Evolutionary conservation across 2,113 vertebrate genomes (phyloP).

Genomic region (Crotalus tigris): DNA sequence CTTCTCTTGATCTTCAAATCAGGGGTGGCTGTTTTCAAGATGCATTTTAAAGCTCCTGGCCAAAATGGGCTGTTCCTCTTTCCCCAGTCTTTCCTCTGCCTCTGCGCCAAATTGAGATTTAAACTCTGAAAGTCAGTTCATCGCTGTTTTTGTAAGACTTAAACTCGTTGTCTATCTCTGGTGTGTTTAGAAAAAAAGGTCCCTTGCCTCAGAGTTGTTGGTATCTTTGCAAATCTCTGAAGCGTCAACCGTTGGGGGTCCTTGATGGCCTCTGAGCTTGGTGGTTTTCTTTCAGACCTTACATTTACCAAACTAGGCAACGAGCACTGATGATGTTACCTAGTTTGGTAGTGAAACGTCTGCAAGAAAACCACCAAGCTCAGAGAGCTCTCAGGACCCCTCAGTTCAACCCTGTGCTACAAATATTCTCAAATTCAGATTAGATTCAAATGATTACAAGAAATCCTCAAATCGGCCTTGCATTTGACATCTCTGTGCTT

Average conservation of each 20-base stretch:
- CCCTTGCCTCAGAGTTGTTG: background rate
- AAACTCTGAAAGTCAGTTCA: background rate
- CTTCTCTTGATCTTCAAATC: conserved; percentile 18
- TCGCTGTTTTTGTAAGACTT: background rate
- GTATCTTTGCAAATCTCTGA: background rate
- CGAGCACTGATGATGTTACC: too few species aligned
- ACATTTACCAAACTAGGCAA: background rate
- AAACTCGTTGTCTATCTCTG: background rate
- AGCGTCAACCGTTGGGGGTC: background rate
- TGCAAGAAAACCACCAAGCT: too few species aligned
- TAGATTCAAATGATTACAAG: too few species aligned
- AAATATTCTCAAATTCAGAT: too few species aligned
- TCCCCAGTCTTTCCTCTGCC: background rate
- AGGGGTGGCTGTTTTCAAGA: conserved; percentile 41
- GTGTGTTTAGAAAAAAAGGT: background rate
- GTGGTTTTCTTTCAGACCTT: background rate
- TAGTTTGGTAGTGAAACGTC: too few species aligned
- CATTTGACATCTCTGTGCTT: background rate
- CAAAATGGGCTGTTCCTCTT: conserved; percentile 18
- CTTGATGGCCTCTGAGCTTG: background rate
- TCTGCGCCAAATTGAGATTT: background rate
- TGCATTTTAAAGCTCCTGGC: conserved; percentile 14
- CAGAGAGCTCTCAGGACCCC: too few species aligned
- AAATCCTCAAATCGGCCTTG: conserved; percentile 42
- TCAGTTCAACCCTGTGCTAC: too few species aligned